Conservation (phyloP, 1,140 invertebrate species). For the Zeugodacus cucurbitae region DNA sequence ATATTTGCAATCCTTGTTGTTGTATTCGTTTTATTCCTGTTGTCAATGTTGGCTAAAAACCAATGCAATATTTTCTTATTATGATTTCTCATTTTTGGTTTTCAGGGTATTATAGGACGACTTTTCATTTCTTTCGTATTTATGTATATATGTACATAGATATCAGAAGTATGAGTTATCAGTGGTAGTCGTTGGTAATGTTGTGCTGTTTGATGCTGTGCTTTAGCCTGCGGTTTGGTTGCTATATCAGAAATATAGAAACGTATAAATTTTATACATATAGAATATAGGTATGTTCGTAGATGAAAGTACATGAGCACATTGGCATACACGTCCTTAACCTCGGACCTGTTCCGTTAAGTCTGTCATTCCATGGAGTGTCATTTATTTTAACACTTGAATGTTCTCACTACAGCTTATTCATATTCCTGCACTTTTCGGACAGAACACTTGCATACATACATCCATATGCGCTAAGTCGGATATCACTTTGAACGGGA, state of each 20-base stretch:
- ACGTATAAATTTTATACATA: background rate
- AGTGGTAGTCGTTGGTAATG: background rate
- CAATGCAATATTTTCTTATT: background rate
- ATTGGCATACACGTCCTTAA: background rate
- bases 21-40: background rate
- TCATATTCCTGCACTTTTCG: background rate
- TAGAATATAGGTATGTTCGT: background rate
- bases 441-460: background rate
- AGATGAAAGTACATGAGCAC: background rate
- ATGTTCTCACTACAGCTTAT: background rate
- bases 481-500: background rate
- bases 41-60: background rate
- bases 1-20: background rate
- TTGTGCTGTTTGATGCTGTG: background rate
- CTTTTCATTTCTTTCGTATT: background rate
- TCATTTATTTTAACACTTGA: background rate
- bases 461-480: background rate
- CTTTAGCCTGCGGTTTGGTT: background rate
- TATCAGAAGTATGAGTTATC: background rate
- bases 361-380: background rate
- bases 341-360: background rate
- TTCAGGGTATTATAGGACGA: background rate
- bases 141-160: background rate
- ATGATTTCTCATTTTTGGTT: background rate
- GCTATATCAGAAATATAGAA: background rate